These are phyloP conservation scores for Gibbula magus DNA, from an alignment of 2,888 invertebrate species.

Conservation along the genomic window DNA sequence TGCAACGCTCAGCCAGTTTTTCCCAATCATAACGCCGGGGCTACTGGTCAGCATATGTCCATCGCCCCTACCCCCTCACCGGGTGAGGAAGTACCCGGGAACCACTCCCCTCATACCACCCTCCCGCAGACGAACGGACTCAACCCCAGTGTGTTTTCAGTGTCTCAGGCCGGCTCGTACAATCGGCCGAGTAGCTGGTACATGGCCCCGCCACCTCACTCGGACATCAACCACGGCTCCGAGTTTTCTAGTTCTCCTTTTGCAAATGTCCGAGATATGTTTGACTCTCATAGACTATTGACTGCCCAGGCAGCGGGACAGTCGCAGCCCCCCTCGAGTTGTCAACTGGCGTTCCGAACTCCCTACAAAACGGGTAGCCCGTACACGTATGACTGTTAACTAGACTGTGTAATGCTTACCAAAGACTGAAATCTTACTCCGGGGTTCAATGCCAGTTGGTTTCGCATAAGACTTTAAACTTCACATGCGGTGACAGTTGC, in stretches of 20 bases:
- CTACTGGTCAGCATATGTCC: slow-evolving; percentile 36
- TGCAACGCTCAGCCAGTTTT: slow-evolving; percentile 56
- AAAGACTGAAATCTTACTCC: neutral
- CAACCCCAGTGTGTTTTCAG: slow-evolving; percentile 60
- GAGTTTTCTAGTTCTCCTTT: slow-evolving; percentile 59
- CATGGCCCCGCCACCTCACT: slow-evolving; percentile 54
- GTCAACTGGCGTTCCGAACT: slow-evolving; percentile 68
- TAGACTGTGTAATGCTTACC: neutral
- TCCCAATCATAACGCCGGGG: slow-evolving; percentile 25
- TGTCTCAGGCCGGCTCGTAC: slow-evolving; percentile 56
- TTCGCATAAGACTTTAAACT: neutral
- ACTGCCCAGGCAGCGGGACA: slow-evolving; percentile 49
- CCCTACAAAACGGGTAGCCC: slow-evolving; percentile 63
- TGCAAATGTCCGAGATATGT: slow-evolving; percentile 58
- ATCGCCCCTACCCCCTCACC: slow-evolving; percentile 37
- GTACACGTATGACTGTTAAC: slow-evolving; percentile 66
- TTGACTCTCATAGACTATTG: slow-evolving; percentile 63
- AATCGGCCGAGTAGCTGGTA: slow-evolving; percentile 64
- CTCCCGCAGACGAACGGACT: slow-evolving; percentile 61
- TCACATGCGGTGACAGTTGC: no score
- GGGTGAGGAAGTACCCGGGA: slow-evolving; percentile 41
- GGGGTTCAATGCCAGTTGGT: neutral
- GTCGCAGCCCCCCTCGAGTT: slow-evolving; percentile 56
- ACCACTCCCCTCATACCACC: slow-evolving; percentile 52
- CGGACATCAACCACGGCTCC: slow-evolving; percentile 54